Evolutionary conservation across 1,140 invertebrate species (phyloP).

Genomic region (Drosophila elegans): DNA sequence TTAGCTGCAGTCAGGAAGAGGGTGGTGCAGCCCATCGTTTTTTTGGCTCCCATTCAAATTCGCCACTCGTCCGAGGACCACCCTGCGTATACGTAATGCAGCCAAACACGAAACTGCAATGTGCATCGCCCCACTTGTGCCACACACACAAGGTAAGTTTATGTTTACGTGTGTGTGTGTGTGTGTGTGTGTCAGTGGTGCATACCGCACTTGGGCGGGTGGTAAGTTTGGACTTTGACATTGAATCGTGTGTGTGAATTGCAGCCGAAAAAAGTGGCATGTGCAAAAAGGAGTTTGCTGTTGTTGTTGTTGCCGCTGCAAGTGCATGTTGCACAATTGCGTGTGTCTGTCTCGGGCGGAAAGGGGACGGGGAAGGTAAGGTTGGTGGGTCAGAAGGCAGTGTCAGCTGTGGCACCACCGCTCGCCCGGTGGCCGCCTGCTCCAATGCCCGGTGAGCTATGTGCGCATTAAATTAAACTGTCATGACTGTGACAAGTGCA

Average conservation of each 20-base stretch:
- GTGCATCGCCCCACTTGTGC: conserved; percentile 7
- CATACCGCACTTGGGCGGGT: conserved; percentile 32
- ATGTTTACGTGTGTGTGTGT: neutral
- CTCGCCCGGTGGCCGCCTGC: conserved; percentile 37
- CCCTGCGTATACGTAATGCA: conserved; percentile 74
- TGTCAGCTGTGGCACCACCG: conserved; percentile 31
- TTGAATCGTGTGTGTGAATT: conserved; percentile 70
- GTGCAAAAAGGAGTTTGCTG: conserved; percentile 33
- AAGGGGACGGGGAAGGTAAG: too few species aligned
- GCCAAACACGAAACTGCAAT: conserved; percentile 47
- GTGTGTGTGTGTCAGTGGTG: conserved; percentile 13
- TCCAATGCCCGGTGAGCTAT: conserved; percentile 70
- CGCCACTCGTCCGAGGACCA: conserved; percentile 33
- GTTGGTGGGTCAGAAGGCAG: neutral
- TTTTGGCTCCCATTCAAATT: conserved; percentile 79
- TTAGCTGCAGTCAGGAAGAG: conserved; percentile 73
- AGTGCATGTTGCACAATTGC: conserved; percentile 81
- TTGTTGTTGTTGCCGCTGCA: conserved; percentile 39
- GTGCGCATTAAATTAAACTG: conserved; percentile 83
- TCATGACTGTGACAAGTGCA: conserved; percentile 82
- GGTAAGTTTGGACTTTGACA: conserved; percentile 70
- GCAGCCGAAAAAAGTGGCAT: conserved; percentile 19
- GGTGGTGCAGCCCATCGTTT: conserved; percentile 35
- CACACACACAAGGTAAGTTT: neutral
- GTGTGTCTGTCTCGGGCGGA: conserved; percentile 58